Percentiles rank a stretch among this genome's conserved stretches.
Evolutionary conservation across 2,113 vertebrate species (phyloP).

Genomic region (Motacilla tschutschensis): DNA sequence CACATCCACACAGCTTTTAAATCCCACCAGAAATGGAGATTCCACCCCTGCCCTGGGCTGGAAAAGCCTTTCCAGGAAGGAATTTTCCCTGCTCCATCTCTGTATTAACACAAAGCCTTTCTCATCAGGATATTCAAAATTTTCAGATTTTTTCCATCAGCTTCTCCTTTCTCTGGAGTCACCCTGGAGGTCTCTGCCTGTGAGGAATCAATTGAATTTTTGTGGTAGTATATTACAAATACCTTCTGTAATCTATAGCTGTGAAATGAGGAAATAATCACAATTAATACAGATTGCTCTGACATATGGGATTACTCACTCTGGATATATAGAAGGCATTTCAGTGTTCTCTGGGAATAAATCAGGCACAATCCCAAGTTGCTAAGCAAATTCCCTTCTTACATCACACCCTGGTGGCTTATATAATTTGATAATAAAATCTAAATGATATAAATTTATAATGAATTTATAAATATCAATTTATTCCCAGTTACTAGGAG

Average conservation of each 20-base stretch:
- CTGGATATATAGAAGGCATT: slow-evolving; percentile 4
- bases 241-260: not conserved
- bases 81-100: not conserved
- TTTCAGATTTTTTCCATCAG: not conserved
- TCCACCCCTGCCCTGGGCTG: not conserved
- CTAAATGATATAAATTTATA: not conserved
- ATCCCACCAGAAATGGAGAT: not conserved
- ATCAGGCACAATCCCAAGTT: slow-evolving; percentile 11
- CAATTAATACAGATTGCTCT: slow-evolving; percentile 12
- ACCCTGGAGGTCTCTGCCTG: not conserved
- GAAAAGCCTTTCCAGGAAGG: not conserved
- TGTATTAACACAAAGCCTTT: not conserved
- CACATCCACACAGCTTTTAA: not conserved
- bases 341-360: slow-evolving; percentile 37
- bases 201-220: not conserved
- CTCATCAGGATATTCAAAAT: not conserved
- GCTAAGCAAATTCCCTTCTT: slow-evolving; percentile 11
- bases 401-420: not conserved
- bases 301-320: slow-evolving; percentile 37
- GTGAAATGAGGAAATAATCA: not conserved
- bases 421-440: not conserved
- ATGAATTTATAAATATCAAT: not conserved
- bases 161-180: not conserved
- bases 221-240: not conserved
- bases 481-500: not conserved